phyloP scores from a whole-genome alignment of 2,888 invertebrate species.

The Hartigia nigra region DNA sequence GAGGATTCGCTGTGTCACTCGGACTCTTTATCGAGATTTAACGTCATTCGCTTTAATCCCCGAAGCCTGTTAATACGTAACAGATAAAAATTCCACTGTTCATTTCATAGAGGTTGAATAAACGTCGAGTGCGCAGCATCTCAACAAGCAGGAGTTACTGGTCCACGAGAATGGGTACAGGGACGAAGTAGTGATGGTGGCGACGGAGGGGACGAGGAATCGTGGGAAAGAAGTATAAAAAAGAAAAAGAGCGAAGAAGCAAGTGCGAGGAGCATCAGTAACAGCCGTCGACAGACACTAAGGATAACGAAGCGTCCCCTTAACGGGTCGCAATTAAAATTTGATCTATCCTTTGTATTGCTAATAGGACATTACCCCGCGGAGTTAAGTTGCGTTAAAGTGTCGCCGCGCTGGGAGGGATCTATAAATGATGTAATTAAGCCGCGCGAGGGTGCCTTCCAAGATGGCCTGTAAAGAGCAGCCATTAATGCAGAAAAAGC shows the following conservation, averaged over 20 bases:
- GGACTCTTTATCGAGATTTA: slow-evolving; percentile 23
- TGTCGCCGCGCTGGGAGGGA: slow-evolving; percentile 35
- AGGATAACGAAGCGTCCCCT: slow-evolving; percentile 21
- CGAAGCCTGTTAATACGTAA: not conserved
- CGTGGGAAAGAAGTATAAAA: not conserved
- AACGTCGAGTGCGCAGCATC: not conserved
- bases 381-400: slow-evolving; percentile 40
- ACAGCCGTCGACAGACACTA: slow-evolving; percentile 20
- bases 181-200: no score
- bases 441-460: slow-evolving; percentile 27
- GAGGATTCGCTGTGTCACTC: slow-evolving; percentile 25
- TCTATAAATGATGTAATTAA: slow-evolving; percentile 56
- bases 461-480: slow-evolving; percentile 45
- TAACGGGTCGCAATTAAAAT: slow-evolving; percentile 48
- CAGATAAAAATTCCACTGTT: not conserved
- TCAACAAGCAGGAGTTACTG: not conserved
- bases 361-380: slow-evolving; percentile 53
- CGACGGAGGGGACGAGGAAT: no score
- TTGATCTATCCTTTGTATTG: slow-evolving; percentile 54
- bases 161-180: not conserved
- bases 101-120: not conserved
- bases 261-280: slow-evolving; percentile 22
- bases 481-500: slow-evolving; percentile 52
- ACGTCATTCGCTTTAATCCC: not conserved
- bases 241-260: slow-evolving; percentile 12